A percentile compares a stretch with the other conserved stretches of the same genome.
Evolutionary conservation across 1,140 invertebrate genomes (phyloP).

Genomic region (Zeugodacus cucurbitae): DNA sequence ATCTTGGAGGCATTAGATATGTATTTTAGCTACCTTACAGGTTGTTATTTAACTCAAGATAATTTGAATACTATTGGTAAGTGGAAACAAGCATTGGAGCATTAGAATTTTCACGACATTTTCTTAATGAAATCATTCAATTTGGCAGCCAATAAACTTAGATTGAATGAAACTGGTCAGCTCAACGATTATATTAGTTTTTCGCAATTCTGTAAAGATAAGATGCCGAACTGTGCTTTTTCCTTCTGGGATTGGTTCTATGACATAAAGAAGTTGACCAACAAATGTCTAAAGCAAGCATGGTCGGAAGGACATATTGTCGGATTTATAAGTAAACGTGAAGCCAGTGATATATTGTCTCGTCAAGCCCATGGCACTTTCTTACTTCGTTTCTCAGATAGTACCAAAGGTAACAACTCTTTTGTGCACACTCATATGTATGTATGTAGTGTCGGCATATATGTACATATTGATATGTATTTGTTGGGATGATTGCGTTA

Average conservation of each 20-base stretch:
- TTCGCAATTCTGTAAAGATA: constrained; percentile 95
- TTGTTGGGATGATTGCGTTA: background rate
- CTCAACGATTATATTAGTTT: constrained; percentile 77
- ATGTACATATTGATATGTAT: background rate
- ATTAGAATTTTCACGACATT: too few species aligned
- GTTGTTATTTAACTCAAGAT: constrained; percentile 82
- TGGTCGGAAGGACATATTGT: constrained; percentile 92
- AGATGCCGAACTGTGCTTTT: constrained; percentile 88
- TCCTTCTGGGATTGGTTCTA: constrained; percentile 99
- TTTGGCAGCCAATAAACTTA: constrained; percentile 60
- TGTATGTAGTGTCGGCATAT: too few species aligned
- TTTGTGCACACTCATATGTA: too few species aligned
- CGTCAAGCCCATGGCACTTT: constrained; percentile 87
- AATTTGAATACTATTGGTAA: constrained; percentile 91
- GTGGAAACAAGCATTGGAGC: background rate
- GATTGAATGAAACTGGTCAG: constrained; percentile 60
- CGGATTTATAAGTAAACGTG: constrained; percentile 89
- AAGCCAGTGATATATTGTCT: constrained; percentile 86
- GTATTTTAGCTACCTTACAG: constrained; percentile 88
- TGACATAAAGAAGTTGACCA: constrained; percentile 94
- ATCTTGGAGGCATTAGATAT: constrained; percentile 89
- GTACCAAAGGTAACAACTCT: constrained; percentile 75
- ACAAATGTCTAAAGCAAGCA: constrained; percentile 88
- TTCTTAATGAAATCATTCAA: background rate
- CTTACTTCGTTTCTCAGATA: constrained; percentile 93